Conservation (phyloP, 2,888 invertebrate genomes). For the Conchocele bisecta region DNA sequence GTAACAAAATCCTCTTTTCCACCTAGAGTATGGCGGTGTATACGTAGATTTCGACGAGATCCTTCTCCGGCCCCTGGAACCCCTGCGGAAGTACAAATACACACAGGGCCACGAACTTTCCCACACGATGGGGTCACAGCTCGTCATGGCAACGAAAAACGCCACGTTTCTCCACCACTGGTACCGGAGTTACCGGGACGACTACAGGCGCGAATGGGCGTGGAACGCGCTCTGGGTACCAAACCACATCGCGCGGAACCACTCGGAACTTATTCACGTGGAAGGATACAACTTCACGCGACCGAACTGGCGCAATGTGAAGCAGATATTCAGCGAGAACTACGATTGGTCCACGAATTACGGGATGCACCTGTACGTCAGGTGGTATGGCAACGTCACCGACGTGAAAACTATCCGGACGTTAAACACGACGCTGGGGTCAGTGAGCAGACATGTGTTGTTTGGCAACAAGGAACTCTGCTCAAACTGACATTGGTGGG, state of each 20-base stretch:
- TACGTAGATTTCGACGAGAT: conserved; percentile 55
- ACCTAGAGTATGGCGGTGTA: conserved; percentile 51
- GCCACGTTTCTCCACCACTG: conserved; percentile 49
- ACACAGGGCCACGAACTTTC: conserved; percentile 43
- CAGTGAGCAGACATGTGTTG: conserved; percentile 45
- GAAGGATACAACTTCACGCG: conserved; percentile 53
- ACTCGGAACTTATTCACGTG: conserved; percentile 49
- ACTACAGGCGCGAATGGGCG: conserved; percentile 35
- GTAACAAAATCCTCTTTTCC: no score
- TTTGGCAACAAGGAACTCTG: conserved; percentile 55
- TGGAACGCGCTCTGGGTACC: conserved; percentile 48
- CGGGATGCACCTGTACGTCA: conserved; percentile 47
- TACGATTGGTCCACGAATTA: conserved; percentile 54
- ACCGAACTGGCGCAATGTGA: conserved; percentile 42
- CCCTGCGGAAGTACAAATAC: conserved; percentile 34
- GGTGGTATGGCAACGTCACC: conserved; percentile 36
- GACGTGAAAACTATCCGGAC: conserved; percentile 38
- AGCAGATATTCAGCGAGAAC: conserved; percentile 36
- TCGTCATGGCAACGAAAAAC: conserved; percentile 47
- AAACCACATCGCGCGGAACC: conserved; percentile 24
- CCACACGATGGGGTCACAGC: conserved; percentile 43
- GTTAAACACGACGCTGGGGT: conserved; percentile 51
- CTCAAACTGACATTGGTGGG: background rate
- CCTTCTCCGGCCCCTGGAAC: conserved; percentile 34
- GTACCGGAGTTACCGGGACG: conserved; percentile 38